Percentiles rank a stretch among this genome's conserved stretches.
Evolutionary conservation across 35 echinoderm and acorn worm genomes (phyloP).

Genomic region (Lytechinus variegatus): DNA sequence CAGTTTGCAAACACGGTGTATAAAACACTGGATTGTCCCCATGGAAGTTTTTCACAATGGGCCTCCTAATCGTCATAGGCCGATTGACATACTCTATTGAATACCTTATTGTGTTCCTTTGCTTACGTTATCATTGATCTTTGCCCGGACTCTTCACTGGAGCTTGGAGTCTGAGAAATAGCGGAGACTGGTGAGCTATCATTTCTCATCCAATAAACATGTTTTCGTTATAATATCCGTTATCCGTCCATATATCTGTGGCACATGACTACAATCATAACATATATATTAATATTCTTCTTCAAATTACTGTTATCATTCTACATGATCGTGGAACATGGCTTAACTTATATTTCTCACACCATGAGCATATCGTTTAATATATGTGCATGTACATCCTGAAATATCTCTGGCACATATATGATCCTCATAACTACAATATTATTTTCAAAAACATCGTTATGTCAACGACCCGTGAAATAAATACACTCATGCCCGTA

Average conservation of each 20-base stretch:
- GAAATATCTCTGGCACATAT: too few species aligned
- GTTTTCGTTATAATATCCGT: neutral
- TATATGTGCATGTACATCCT: too few species aligned
- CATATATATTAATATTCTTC: neutral
- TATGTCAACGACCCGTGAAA: too few species aligned
- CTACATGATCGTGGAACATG: neutral
- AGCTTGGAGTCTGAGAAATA: neutral
- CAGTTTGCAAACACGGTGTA: neutral
- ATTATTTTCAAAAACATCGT: too few species aligned
- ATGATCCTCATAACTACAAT: too few species aligned
- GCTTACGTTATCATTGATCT: slow-evolving; percentile 32
- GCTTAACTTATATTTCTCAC: neutral
- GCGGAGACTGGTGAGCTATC: slow-evolving; percentile 5
- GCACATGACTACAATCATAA: neutral
- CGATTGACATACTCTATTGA: slow-evolving; percentile 29
- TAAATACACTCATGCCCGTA: too few species aligned
- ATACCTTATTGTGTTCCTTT: neutral
- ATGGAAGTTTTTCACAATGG: slow-evolving; percentile 26
- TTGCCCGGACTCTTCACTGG: neutral
- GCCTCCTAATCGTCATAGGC: neutral
- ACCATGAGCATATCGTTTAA: too few species aligned
- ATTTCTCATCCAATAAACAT: neutral
- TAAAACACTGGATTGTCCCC: slow-evolving; percentile 12
- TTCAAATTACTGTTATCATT: too few species aligned
- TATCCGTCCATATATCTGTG: too few species aligned